A percentile compares a stretch with the other conserved stretches of the same genome.
phyloP scores from a whole-genome alignment of 2,113 vertebrate species.

The Mesembrinibis cayennensis region DNA sequence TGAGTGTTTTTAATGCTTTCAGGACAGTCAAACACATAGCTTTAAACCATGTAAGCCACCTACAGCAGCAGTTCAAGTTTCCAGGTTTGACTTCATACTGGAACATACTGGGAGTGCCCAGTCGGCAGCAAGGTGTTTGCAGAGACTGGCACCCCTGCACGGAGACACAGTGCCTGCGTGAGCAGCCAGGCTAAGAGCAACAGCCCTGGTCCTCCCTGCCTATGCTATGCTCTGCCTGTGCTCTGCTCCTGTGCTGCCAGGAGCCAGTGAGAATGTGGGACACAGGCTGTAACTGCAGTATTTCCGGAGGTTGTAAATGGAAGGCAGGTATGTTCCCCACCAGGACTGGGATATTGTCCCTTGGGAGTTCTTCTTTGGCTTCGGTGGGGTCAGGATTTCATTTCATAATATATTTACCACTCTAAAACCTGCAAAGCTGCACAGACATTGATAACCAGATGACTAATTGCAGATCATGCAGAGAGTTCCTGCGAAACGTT shows the following conservation, averaged over 20 bases:
- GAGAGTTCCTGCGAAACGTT: neutral
- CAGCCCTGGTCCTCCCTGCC: neutral
- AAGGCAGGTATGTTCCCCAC: neutral
- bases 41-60: neutral
- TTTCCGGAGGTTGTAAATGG: neutral
- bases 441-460: neutral
- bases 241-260: neutral
- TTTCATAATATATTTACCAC: neutral
- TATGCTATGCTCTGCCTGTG: neutral
- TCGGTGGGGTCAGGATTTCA: neutral
- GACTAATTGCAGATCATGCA: neutral
- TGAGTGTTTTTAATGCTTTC: neutral
- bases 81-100: neutral
- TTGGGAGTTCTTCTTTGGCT: neutral
- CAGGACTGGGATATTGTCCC: neutral
- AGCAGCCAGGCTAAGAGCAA: neutral
- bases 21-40: neutral
- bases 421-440: neutral
- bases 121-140: neutral
- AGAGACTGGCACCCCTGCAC: neutral
- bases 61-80: neutral
- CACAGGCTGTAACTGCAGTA: neutral
- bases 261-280: neutral
- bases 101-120: neutral
- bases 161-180: fast-evolving